These are phyloP conservation scores for Solen grandis DNA, from an alignment of 1,140 invertebrate genomes.

Conservation along the genomic window DNA sequence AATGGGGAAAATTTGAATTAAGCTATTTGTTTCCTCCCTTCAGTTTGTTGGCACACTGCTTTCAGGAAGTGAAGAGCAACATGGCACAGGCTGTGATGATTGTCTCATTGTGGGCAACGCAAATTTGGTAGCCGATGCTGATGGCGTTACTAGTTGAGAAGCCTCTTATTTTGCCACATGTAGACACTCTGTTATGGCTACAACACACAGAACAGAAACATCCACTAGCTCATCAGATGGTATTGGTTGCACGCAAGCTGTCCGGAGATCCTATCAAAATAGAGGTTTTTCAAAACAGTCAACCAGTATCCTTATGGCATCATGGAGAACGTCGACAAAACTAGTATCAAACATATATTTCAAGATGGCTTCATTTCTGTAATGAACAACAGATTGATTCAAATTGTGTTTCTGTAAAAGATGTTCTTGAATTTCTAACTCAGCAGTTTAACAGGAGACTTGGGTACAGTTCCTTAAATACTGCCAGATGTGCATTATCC, in stretches of 20 bases:
- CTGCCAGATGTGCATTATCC: neutral
- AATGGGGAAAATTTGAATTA: neutral
- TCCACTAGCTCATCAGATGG: neutral
- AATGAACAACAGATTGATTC: neutral
- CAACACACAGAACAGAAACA: no score
- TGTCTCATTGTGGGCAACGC: slow-evolving; percentile 23
- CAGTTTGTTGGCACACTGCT: neutral
- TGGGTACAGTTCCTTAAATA: neutral
- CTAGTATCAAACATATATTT: neutral
- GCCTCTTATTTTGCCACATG: slow-evolving; percentile 8
- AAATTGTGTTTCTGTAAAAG: neutral
- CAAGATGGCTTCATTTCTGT: slow-evolving; percentile 20
- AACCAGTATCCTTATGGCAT: slow-evolving; percentile 6
- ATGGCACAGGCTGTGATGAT: neutral
- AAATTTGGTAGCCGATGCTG: slow-evolving; percentile 3
- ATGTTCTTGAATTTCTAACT: slow-evolving; percentile 18
- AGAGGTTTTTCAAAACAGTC: neutral
- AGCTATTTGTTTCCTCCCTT: neutral
- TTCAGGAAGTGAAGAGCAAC: slow-evolving; percentile 6
- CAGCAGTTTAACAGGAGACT: neutral
- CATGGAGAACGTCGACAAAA: slow-evolving; percentile 6
- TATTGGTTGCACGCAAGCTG: neutral
- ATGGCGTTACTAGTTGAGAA: neutral
- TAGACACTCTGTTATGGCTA: no score
- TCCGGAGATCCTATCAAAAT: neutral